Evolutionary conservation across 2,888 invertebrate species (phyloP).

Genomic region (Leucania comma): DNA sequence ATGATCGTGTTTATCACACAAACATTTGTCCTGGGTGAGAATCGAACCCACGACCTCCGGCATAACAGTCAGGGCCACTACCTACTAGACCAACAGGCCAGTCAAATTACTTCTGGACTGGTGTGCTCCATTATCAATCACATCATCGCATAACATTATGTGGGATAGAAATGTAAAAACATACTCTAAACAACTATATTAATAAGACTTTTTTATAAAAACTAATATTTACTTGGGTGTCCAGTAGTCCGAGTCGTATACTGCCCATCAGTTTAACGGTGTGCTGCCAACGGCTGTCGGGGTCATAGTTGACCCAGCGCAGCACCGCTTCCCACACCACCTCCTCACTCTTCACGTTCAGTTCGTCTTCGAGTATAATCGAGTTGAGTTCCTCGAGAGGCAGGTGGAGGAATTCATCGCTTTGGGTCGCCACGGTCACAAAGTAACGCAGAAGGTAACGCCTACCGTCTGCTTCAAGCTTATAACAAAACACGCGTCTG

Average conservation of each 20-base stretch:
- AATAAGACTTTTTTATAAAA: neutral
- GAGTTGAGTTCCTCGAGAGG: slow-evolving; percentile 93
- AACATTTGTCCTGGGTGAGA: no score
- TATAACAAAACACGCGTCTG: slow-evolving; percentile 93
- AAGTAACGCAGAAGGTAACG: slow-evolving; percentile 95
- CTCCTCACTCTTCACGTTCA: slow-evolving; percentile 97
- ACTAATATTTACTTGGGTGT: slow-evolving; percentile 91
- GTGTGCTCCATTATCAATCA: no score
- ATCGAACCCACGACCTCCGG: no score
- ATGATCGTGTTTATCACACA: no score
- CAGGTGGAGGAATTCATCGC: slow-evolving; percentile 94
- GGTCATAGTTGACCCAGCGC: slow-evolving; percentile 96
- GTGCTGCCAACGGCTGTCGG: slow-evolving; percentile 93
- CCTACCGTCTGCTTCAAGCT: slow-evolving; percentile 93
- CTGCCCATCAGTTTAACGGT: slow-evolving; percentile 95
- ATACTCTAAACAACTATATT: no score
- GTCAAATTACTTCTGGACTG: no score
- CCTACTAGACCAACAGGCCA: no score
- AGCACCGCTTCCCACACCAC: slow-evolving; percentile 96
- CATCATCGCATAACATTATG: no score
- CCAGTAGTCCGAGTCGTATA: slow-evolving; percentile 95
- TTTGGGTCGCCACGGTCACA: slow-evolving; percentile 93
- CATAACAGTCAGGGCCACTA: no score
- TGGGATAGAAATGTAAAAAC: no score
- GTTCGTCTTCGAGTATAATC: slow-evolving; percentile 95